These are phyloP conservation scores for Pandemis cinnamomeana DNA, from an alignment of 2,888 invertebrate species.

Conservation along the genomic window DNA sequence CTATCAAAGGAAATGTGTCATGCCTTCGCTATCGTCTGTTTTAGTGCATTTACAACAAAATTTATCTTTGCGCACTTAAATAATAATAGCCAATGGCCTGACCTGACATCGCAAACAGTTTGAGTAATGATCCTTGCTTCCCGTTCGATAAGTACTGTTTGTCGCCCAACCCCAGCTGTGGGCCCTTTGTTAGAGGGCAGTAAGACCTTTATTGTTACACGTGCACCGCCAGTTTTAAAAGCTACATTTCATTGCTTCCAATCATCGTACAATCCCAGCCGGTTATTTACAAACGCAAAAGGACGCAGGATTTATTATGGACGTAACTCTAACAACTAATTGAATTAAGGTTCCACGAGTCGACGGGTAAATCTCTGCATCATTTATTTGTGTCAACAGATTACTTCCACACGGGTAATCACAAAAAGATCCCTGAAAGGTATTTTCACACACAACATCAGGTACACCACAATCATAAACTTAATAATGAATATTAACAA, in stretches of 20 bases:
- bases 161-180: constrained; percentile 10
- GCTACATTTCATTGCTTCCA: constrained; percentile 16
- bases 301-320: constrained; percentile 16
- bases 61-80: constrained; percentile 30
- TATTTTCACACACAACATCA: constrained; percentile 20
- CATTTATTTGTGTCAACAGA: constrained; percentile 31
- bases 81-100: constrained; percentile 32
- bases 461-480: neutral
- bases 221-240: constrained; percentile 20
- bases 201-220: constrained; percentile 28
- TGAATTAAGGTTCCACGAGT: constrained; percentile 28
- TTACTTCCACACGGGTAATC: constrained; percentile 22
- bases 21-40: constrained; percentile 30
- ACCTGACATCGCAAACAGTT: constrained; percentile 28
- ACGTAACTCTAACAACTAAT: constrained; percentile 30
- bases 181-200: constrained; percentile 16
- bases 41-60: constrained; percentile 18
- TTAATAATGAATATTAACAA: neutral
- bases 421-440: constrained; percentile 23
- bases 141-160: constrained; percentile 22
- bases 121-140: constrained; percentile 30
- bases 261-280: neutral
- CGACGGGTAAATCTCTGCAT: constrained; percentile 22
- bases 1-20: constrained; percentile 28
- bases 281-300: constrained; percentile 9